These are phyloP conservation scores for Orgyia antiqua DNA, from an alignment of 2,888 invertebrate genomes.

Conservation along the genomic window DNA sequence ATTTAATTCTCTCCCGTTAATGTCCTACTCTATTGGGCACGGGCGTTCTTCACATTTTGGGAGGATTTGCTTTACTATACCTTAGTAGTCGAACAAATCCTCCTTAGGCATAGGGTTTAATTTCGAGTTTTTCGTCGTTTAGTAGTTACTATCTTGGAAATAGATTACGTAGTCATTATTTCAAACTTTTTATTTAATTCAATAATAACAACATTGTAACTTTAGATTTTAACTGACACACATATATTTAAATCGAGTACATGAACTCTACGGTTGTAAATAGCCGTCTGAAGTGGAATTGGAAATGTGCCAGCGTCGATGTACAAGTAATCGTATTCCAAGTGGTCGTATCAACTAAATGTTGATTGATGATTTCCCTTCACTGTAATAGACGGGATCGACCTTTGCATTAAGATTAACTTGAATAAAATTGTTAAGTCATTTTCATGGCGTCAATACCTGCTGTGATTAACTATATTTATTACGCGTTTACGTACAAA, in stretches of 20 bases:
- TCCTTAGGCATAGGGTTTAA: no score
- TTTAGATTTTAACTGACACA: slow-evolving; percentile 14
- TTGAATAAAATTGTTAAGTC: slow-evolving; percentile 35
- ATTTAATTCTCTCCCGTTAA: no score
- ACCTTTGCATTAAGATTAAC: slow-evolving; percentile 42
- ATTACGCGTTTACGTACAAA: slow-evolving; percentile 5
- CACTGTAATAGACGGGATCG: slow-evolving; percentile 45
- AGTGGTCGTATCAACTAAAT: slow-evolving; percentile 64
- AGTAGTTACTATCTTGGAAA: no score
- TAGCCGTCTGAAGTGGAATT: slow-evolving; percentile 40
- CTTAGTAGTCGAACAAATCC: no score
- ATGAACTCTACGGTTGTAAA: slow-evolving; percentile 26
- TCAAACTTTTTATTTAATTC: no score
- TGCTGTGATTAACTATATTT: slow-evolving; percentile 15
- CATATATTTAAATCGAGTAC: slow-evolving; percentile 21
- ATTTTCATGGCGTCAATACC: slow-evolving; percentile 22
- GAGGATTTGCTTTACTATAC: no score
- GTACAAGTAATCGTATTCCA: slow-evolving; percentile 59
- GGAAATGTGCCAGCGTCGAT: slow-evolving; percentile 60
- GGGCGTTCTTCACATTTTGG: no score
- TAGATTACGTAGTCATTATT: no score
- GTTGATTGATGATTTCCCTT: slow-evolving; percentile 67
- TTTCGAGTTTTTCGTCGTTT: no score
- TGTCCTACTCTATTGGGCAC: no score
- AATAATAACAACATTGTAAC: no score